Percentiles rank a stretch among this genome's conserved stretches.
phyloP scores from a whole-genome alignment of 1,140 invertebrate species.

The Scaptomyza pallida region DNA sequence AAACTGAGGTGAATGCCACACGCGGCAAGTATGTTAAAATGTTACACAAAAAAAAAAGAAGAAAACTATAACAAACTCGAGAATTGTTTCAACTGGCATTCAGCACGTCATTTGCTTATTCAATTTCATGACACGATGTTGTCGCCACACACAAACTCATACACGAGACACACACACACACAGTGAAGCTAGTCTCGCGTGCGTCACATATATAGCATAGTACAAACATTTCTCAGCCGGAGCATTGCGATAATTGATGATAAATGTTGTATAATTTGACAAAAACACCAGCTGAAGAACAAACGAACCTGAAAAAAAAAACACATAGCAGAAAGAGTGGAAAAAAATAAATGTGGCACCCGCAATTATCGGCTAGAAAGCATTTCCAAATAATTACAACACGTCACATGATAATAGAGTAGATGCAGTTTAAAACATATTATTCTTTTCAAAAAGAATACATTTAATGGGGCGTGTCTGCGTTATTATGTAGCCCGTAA shows the following conservation, averaged over 20 bases:
- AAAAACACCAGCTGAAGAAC: slow-evolving; percentile 60
- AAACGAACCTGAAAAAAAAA: slow-evolving; percentile 31
- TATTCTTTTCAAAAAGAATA: slow-evolving; percentile 17
- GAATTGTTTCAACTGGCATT: slow-evolving; percentile 75
- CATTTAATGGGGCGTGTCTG: slow-evolving; percentile 67
- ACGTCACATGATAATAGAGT: slow-evolving; percentile 39
- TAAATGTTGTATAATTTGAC: slow-evolving; percentile 83
- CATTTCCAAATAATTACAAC: slow-evolving; percentile 78
- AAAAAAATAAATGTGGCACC: slow-evolving; percentile 60
- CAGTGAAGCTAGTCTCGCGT: slow-evolving; percentile 49
- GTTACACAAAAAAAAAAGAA: slow-evolving; percentile 8
- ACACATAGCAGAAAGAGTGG: not conserved
- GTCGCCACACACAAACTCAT: slow-evolving; percentile 47
- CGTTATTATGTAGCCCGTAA: slow-evolving; percentile 52
- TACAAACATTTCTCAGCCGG: slow-evolving; percentile 71
- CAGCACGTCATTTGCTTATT: slow-evolving; percentile 82
- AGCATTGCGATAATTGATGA: slow-evolving; percentile 78
- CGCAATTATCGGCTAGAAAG: slow-evolving; percentile 81
- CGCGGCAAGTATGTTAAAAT: slow-evolving; percentile 41
- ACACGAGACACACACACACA: not conserved
- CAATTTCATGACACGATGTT: slow-evolving; percentile 81
- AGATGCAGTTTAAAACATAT: slow-evolving; percentile 60
- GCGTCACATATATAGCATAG: slow-evolving; percentile 53
- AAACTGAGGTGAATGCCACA: slow-evolving; percentile 59
- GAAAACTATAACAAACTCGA: slow-evolving; percentile 9